Conservation (phyloP, 2,888 invertebrate genomes). For the Drosophila picticornis region DNA sequence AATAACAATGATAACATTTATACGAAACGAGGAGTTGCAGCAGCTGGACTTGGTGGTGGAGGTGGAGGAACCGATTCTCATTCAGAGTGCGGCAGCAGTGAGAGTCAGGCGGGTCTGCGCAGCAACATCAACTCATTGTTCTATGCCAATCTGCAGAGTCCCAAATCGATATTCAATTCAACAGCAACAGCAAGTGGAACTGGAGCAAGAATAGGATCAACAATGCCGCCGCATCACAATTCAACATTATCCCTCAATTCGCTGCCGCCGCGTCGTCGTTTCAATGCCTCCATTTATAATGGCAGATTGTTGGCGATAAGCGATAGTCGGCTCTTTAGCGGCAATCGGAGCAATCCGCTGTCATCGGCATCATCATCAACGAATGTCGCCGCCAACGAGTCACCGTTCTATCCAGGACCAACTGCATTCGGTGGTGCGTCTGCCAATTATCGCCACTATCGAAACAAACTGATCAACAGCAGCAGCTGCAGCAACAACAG, state of each 20-base stretch:
- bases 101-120: constrained; percentile 35
- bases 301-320: constrained; percentile 85
- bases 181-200: constrained; percentile 12
- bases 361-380: constrained; percentile 2
- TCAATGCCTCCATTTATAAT: constrained; percentile 84
- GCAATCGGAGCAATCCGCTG: constrained; percentile 45
- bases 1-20: background rate
- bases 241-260: constrained; percentile 84
- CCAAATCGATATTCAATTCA: constrained; percentile 83
- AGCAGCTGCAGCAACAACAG: constrained; percentile 8
- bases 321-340: constrained; percentile 82
- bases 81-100: constrained; percentile 57
- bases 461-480: constrained; percentile 33
- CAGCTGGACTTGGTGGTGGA: background rate
- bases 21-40: background rate
- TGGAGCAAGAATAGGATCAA: background rate
- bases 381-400: constrained; percentile 17
- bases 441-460: constrained; percentile 85
- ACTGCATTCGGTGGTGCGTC: constrained; percentile 92
- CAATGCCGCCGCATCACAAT: constrained; percentile 72
- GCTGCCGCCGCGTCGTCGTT: constrained; percentile 81
- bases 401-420: constrained; percentile 90
- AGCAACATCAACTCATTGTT: constrained; percentile 73
- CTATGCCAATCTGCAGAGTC: constrained; percentile 83
- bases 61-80: constrained; percentile 41